Conservation (phyloP, 2,113 vertebrate genomes). For the Pseudopodoces humilis region DNA sequence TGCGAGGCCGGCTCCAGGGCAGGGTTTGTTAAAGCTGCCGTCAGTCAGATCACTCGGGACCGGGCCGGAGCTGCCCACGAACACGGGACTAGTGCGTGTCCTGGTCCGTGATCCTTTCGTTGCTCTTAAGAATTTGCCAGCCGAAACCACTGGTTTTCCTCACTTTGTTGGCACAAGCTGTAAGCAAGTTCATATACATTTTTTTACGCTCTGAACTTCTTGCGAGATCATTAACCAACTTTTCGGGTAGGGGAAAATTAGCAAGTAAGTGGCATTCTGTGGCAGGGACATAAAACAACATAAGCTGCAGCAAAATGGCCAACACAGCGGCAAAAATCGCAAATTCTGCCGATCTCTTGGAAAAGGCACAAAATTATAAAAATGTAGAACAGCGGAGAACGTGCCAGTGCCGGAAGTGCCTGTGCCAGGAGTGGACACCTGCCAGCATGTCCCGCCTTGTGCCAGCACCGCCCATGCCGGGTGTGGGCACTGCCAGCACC, state of each 20-base stretch:
- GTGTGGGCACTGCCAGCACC: not conserved
- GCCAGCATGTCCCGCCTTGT: accelerated
- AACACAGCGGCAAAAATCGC: not conserved
- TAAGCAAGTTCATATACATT: not conserved
- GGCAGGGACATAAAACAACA: not conserved
- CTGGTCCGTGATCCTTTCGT: accelerated
- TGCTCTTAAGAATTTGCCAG: not conserved
- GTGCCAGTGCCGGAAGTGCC: accelerated
- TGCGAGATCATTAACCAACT: not conserved
- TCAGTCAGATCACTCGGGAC: accelerated
- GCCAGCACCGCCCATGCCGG: not conserved
- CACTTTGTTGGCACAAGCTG: not conserved
- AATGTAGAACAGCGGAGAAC: accelerated
- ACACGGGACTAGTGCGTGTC: accelerated
- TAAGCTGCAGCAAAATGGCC: not conserved
- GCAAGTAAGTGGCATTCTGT: not conserved
- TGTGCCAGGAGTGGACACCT: accelerated
- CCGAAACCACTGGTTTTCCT: not conserved
- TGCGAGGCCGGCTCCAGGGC: not conserved
- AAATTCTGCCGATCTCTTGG: not conserved
- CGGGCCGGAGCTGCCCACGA: not conserved
- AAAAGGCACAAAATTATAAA: not conserved
- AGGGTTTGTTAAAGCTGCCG: not conserved
- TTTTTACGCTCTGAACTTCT: not conserved
- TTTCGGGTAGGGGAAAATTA: not conserved